Base-by-base conservation (phyloP, 2,113 vertebrate species). In the Siniperca knerii region DNA sequence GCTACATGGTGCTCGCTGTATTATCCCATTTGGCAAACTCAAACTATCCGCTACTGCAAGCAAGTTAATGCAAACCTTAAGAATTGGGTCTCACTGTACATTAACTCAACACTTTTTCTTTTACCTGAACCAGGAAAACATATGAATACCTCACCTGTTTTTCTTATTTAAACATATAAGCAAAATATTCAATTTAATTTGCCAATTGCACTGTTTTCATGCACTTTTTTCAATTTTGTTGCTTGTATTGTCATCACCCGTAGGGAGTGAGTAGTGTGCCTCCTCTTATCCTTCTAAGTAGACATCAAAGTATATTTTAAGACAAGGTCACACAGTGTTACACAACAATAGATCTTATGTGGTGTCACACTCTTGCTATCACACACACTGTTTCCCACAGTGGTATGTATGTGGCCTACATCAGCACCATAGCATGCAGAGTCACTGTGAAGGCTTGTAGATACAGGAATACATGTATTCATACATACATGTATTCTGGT, bases 251-350 rank as follows among this genome's bases (percentile, higher is more conserved):
- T 82, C 12, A 18, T 74, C 46, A 69, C 40, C 10, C 77, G 37
- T 13, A n/a, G 48, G 11, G 40, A 37, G 1, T 72, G 46, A 50
- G n/a, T 18, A 18, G 8, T 15, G 23, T 6, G 12, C 50, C 11
- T 29, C 11, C 16, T 77, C 57, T 57, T 13, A 57, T 79, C 37
- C 11, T 20, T 20, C 46, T 18, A 5, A 50, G 20, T 21, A 48
- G 42, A 58, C 75, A 72, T 55, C 65, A 44, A 25, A 4, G 42
- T 76, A 54, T 82, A 58, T 84, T 74, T 84, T 61, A 86, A 85
- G 79, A 83, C 21, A 37, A 80, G 75, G 78, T 84, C 70, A 70
- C 33, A 68, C 52, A 50, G 68, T 75, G 81, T 67, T 7, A 60
- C 12, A 8, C 46, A 65, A 54, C 5, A 18, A 60, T 50, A 58